Base-by-base conservation (phyloP, 2,888 invertebrate genomes). In the Galerucella pusilla region DNA sequence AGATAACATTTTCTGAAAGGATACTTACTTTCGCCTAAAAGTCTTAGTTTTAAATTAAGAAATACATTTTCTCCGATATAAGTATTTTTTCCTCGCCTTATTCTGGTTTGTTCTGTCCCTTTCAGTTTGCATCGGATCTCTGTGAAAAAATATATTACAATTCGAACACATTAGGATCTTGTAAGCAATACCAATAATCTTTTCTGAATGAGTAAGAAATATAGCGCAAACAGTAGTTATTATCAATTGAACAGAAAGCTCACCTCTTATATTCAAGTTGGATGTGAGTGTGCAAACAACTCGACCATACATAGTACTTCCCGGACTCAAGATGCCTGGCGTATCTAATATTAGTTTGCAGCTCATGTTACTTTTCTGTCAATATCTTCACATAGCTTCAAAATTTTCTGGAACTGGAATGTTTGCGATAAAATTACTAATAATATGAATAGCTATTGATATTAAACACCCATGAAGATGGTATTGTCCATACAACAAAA, bases 291-390 rank as follows among this genome's bases (percentile, higher is more conserved):
- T 68, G 25, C 71, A 75, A 59, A 75, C 72, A 4, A 75, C 42
- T 60, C 69, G 54, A 52, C 75, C 75, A 14, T 72, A 69, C 49
- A 75, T 52, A 0, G 72, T 73, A 49, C 54, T 69, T 45, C 75
- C 75, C 52, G 75, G 69, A 4, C 59, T 42, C 14, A 63, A 28
- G 5, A 65, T 52, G 42, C 65, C 71, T 52, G 65, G 71, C 16
- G 64, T 42, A 45, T 71, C 65, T 35, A 71, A 57, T 46, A 65
- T 25, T 14, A 71, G 45, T 42, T 63, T 65, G 46, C 71, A 71
- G 28, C 52, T 57, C 71, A 71, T 71, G 6, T 59, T 65, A 57
- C 4, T 16, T 57, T 57, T 20, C 9, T 16, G 20, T 49, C 14
- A 49, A 14, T 45, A 45, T 35, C 61, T 42, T 2, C 42, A 42